These are phyloP conservation scores for Centropristis striata DNA, from an alignment of 2,113 vertebrate species.

Conservation along the genomic window DNA sequence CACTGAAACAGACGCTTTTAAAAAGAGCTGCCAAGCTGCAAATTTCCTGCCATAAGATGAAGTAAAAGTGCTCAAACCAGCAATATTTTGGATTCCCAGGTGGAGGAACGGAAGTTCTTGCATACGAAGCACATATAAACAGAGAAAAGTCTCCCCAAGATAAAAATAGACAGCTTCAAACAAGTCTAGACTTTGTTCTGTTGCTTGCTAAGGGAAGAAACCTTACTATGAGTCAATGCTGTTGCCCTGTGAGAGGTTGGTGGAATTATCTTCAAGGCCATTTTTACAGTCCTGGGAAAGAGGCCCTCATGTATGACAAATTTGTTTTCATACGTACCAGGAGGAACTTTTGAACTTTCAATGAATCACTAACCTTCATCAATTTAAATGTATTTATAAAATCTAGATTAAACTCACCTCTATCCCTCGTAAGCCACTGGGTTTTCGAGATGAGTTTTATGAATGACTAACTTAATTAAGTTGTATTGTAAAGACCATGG, in stretches of 20 bases:
- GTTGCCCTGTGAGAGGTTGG: neutral
- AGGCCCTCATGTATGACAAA: neutral
- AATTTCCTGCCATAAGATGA: constrained; percentile 71
- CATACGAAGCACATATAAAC: constrained; percentile 75
- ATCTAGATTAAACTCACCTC: neutral
- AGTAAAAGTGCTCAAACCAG: constrained; percentile 82
- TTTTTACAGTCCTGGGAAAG: neutral
- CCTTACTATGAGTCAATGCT: constrained; percentile 26
- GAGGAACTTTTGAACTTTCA: neutral
- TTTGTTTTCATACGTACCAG: neutral
- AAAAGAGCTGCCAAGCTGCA: constrained; percentile 76
- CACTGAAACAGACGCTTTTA: constrained; percentile 57
- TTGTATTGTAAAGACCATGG: neutral
- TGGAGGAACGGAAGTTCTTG: constrained; percentile 70
- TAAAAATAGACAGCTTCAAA: constrained; percentile 81
- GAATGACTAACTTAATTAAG: neutral
- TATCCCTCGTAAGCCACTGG: neutral
- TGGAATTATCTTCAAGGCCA: constrained; percentile 23
- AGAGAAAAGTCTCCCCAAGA: constrained; percentile 53
- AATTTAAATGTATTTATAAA: neutral
- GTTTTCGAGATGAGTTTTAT: constrained; percentile 2
- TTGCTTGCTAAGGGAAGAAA: constrained; percentile 34
- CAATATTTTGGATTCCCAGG: constrained; percentile 80
- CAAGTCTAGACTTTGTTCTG: constrained; percentile 60
- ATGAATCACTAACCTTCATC: neutral